Conservation (phyloP, 53 echinoderm and acorn worm species). For the Pentamera pediparva region DNA sequence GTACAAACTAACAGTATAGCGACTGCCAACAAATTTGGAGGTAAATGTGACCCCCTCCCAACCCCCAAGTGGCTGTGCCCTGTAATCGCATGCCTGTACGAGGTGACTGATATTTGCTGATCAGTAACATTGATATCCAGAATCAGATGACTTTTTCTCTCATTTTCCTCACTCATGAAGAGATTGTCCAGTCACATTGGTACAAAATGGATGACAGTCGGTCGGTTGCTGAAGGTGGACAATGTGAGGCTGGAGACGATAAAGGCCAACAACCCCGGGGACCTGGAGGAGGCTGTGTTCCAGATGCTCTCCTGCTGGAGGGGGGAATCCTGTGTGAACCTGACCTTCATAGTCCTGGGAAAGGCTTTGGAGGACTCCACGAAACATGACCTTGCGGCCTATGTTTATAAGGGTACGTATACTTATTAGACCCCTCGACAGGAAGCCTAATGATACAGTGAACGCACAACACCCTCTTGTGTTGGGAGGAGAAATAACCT, state of each 20-base stretch:
- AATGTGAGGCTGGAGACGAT: neutral
- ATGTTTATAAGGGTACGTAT: neutral
- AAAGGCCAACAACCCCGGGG: neutral
- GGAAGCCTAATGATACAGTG: too few relatives aligned
- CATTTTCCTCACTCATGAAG: neutral
- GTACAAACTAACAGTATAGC: too few relatives aligned
- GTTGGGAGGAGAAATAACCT: too few relatives aligned
- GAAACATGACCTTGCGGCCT: neutral
- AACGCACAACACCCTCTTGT: too few relatives aligned
- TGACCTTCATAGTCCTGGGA: neutral
- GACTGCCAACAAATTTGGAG: too few relatives aligned
- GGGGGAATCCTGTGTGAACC: neutral
- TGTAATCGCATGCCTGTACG: too few relatives aligned
- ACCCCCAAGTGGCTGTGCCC: too few relatives aligned
- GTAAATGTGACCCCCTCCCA: too few relatives aligned
- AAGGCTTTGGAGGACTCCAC: neutral
- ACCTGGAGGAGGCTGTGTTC: neutral
- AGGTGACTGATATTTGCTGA: too few relatives aligned
- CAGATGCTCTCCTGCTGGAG: constrained; percentile 4
- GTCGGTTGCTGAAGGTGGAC: neutral
- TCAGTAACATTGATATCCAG: too few relatives aligned
- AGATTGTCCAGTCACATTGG: neutral
- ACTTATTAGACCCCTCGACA: too few relatives aligned
- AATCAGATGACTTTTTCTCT: neutral
- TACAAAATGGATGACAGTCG: constrained; percentile 14